These are phyloP conservation scores for Tipula unca DNA, from an alignment of 2,888 invertebrate species.

Conservation along the genomic window DNA sequence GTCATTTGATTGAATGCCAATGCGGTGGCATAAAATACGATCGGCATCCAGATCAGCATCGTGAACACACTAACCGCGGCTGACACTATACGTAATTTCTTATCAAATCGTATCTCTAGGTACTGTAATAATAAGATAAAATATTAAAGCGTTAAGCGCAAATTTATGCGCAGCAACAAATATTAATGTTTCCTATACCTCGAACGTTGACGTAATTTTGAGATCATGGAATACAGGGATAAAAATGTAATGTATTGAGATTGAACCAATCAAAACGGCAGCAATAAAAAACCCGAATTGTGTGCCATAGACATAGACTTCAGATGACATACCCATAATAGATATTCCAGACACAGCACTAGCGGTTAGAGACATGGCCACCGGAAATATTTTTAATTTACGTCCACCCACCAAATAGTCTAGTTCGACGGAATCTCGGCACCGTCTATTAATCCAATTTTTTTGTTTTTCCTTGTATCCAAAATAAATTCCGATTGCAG, in stretches of 20 bases:
- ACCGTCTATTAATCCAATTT: neutral
- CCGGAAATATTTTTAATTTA: slow-evolving; percentile 58
- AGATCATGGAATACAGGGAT: neutral
- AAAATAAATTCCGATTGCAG: neutral
- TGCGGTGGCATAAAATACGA: slow-evolving; percentile 61
- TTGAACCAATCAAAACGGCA: neutral
- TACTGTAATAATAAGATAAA: too few relatives aligned
- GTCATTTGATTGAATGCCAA: slow-evolving; percentile 27
- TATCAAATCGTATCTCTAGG: too few relatives aligned
- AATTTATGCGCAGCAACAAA: too few relatives aligned
- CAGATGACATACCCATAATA: neutral
- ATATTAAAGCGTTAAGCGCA: too few relatives aligned
- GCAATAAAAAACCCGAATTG: neutral
- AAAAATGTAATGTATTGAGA: neutral
- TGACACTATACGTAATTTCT: slow-evolving; percentile 53
- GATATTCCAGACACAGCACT: slow-evolving; percentile 40
- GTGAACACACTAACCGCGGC: neutral
- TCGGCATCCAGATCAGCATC: slow-evolving; percentile 53
- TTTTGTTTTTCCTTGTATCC: neutral
- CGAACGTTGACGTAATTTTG: neutral
- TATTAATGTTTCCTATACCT: too few relatives aligned
- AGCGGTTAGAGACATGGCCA: slow-evolving; percentile 62
- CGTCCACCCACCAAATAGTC: slow-evolving; percentile 60
- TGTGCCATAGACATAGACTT: neutral
- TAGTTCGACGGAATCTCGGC: slow-evolving; percentile 34